Percentiles rank a stretch among this genome's conserved stretches.
phyloP scores from a whole-genome alignment of 64 coral and sea anemone species.

The Stylophora pistillata region DNA sequence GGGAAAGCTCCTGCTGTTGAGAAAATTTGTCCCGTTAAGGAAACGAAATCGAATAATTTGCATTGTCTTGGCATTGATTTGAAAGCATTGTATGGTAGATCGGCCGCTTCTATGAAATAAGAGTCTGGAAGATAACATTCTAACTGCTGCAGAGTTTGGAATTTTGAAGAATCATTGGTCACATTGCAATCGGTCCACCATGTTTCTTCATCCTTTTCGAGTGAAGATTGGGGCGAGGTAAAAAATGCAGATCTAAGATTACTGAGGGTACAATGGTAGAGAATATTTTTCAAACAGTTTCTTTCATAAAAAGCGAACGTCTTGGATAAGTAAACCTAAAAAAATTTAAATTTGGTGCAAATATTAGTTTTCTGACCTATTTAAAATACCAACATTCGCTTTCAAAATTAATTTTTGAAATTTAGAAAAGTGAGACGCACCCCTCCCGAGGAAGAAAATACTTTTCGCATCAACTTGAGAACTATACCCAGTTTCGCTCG shows the following conservation, averaged over 20 bases:
- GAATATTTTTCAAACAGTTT: neutral
- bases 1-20: neutral
- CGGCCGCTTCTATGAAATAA: neutral
- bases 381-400: no score
- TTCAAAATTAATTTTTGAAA: no score
- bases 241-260: neutral
- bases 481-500: neutral
- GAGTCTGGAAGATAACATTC: neutral
- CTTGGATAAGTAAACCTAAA: no score
- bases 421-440: no score
- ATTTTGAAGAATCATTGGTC: no score
- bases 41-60: neutral
- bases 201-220: neutral
- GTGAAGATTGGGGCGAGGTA: conserved; percentile 10
- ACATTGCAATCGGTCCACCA: conserved; percentile 14
- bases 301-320: no score
- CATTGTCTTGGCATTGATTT: neutral
- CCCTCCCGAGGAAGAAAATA: neutral
- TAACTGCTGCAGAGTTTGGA: no score
- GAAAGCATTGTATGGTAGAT: neutral
- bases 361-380: no score
- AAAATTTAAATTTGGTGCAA: no score
- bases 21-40: conserved; percentile 15
- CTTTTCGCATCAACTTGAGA: neutral
- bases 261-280: neutral